Evolutionary conservation across 2,797 vertebrate species (phyloP).

Genomic region (Helicolenus hilgendorfi): DNA sequence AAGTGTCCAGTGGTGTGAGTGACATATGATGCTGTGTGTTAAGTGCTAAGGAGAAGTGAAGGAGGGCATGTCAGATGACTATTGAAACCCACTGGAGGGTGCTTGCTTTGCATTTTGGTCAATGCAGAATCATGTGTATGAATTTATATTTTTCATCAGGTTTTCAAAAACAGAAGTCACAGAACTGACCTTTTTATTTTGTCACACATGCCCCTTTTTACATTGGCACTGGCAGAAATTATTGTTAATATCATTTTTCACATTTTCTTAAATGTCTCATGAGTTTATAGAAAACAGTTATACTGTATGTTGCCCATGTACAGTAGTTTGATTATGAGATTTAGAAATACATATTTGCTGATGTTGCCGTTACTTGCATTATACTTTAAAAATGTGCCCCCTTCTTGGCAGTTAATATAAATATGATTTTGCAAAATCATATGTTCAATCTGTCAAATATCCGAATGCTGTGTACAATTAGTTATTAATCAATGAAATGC

Average conservation of each 20-base stretch:
- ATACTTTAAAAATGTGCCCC: neutral
- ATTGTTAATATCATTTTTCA: neutral
- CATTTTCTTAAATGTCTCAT: neutral
- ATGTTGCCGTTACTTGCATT: neutral
- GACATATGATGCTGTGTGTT: neutral
- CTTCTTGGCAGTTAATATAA: neutral
- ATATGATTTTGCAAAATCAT: neutral
- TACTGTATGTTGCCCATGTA: neutral
- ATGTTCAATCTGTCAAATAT: slow-evolving; percentile 10
- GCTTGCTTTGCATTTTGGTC: slow-evolving; percentile 15
- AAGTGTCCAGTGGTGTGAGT: neutral
- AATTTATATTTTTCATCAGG: neutral
- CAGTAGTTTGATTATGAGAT: neutral
- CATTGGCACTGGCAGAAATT: neutral
- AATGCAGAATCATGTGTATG: neutral
- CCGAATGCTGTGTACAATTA: slow-evolving; percentile 45
- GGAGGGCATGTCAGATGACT: neutral
- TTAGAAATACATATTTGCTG: neutral
- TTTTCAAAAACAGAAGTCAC: neutral
- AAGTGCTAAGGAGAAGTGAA: neutral
- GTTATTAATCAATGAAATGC: too few relatives aligned
- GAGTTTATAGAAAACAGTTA: neutral
- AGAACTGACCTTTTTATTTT: neutral
- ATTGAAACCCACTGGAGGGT: neutral
- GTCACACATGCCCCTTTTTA: neutral